A percentile compares a stretch with the other conserved stretches of the same genome.
Evolutionary conservation across 2,113 vertebrate genomes (phyloP).

Genomic region (Odocoileus virginianus): DNA sequence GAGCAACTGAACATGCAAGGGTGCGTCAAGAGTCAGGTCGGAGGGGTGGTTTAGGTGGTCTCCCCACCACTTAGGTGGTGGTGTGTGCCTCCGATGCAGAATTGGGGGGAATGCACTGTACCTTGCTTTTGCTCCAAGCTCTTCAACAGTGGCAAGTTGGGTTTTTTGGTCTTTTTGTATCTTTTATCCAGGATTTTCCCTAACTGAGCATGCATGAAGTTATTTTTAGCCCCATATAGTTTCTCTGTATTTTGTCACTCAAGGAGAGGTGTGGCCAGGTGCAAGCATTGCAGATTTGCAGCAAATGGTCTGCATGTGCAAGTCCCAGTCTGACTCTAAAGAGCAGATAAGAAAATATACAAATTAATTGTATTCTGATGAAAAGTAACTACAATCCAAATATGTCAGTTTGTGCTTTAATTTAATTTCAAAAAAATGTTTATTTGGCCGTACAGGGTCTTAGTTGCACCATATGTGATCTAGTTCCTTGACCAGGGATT

Average conservation of each 20-base stretch:
- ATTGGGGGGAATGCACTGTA: neutral
- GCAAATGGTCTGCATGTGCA: rapidly evolving
- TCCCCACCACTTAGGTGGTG: neutral
- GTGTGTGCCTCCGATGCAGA: neutral
- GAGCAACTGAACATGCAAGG: neutral
- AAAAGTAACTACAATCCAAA: neutral
- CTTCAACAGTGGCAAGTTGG: neutral
- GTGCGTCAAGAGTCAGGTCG: neutral
- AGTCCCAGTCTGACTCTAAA: neutral
- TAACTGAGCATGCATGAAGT: neutral
- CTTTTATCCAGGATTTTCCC: neutral
- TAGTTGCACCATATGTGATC: neutral
- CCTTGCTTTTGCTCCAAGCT: neutral
- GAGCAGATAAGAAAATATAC: neutral
- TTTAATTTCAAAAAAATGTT: neutral
- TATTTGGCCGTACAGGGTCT: neutral
- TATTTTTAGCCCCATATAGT: neutral
- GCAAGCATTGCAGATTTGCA: neutral
- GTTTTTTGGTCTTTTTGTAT: neutral
- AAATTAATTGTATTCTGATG: neutral
- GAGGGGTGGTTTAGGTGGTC: neutral
- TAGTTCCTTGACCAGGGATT: neutral
- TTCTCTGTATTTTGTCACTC: neutral
- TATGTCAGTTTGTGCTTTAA: neutral
- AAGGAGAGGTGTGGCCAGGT: neutral